Conservation (phyloP, 2,797 vertebrate species). For the Lerista edwardsae region DNA sequence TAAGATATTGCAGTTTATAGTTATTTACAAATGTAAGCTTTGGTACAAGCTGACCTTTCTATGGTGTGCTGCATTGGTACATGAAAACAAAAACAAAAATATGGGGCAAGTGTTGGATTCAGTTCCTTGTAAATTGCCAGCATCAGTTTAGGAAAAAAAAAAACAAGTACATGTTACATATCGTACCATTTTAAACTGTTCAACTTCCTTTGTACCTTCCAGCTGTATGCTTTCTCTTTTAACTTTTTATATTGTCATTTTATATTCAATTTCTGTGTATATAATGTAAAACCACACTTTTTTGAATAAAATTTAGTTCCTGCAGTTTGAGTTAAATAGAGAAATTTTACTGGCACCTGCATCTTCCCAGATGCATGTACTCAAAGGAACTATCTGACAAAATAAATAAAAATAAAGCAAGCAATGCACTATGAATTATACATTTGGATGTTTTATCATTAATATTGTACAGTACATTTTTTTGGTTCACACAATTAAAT, state of each 20-base stretch:
- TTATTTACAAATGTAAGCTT: constrained; percentile 97
- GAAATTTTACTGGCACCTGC: constrained; percentile 87
- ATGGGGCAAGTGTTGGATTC: constrained; percentile 79
- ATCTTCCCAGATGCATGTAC: constrained; percentile 89
- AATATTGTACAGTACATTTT: constrained; percentile 89
- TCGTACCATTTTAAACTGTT: constrained; percentile 94
- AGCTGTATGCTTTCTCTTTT: constrained; percentile 92
- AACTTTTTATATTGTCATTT: constrained; percentile 99
- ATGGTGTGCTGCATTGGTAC: constrained; percentile 84
- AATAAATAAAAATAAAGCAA: constrained; percentile 82
- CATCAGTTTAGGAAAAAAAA: constrained; percentile 85
- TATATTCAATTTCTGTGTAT: constrained; percentile 97
- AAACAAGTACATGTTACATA: constrained; percentile 86
- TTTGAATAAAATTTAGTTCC: constrained; percentile 93
- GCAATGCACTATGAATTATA: constrained; percentile 90
- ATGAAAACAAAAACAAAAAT: constrained; percentile 73
- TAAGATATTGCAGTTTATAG: constrained; percentile 94
- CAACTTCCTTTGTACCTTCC: constrained; percentile 95
- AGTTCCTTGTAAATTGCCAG: constrained; percentile 92
- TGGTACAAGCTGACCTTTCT: constrained; percentile 93
- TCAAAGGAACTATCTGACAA: constrained; percentile 86
- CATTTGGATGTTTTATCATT: constrained; percentile 94
- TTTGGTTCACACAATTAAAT: constrained; percentile 91
- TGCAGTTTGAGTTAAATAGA: constrained; percentile 93
- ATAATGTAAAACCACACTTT: constrained; percentile 93